Base-by-base conservation (phyloP, 2,888 invertebrate genomes). In the Cephus nigrinus region DNA sequence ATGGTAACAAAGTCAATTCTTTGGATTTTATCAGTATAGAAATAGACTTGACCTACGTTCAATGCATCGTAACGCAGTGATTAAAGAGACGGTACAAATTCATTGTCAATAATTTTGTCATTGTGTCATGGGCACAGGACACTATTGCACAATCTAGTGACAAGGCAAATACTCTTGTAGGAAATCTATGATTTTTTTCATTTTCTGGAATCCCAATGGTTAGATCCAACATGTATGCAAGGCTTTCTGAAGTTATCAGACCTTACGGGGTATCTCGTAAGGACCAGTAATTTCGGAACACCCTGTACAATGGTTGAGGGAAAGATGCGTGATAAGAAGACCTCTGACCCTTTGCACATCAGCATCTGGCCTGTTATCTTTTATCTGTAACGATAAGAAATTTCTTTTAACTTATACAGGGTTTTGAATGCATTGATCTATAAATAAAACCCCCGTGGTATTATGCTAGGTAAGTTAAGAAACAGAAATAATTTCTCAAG, bases 321-420 rank as follows among this genome's bases (percentile, higher is more conserved):
- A 55, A 55, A 55, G 55, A 55, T 23, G 12, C 71, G 32, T 15
- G 86, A 83, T 84, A 84, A 83, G 78, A 35, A 79, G 84, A 87
- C 80, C 83, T 84, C 78, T 84, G 84, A 84, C 84, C 84, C 76
- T 78, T 79, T 75, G 76, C 76, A 79, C 82, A 83, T 81, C 80
- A 80, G 35, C 36, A 74, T 69, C 15, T n/a, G 31, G 36, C 73
- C 35, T 12, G 1, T 80, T 85, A 83, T 84, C 80, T 82, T 78
- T 76, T 84, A 83, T 83, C 80, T 81, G 77, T 78, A 77, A 74
- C 75, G 83, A 83, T 83, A 82, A 79, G 75, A 68, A 79, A 69
- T 78, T 76, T 81, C 79, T 55, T 73, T 31, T 36, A 40, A 73
- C 73, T 74, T 77, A n/a, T 36, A 12, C 32, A 69, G 23, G 34